phyloP scores from a whole-genome alignment of 2,113 vertebrate genomes.

The Tyto alba region DNA sequence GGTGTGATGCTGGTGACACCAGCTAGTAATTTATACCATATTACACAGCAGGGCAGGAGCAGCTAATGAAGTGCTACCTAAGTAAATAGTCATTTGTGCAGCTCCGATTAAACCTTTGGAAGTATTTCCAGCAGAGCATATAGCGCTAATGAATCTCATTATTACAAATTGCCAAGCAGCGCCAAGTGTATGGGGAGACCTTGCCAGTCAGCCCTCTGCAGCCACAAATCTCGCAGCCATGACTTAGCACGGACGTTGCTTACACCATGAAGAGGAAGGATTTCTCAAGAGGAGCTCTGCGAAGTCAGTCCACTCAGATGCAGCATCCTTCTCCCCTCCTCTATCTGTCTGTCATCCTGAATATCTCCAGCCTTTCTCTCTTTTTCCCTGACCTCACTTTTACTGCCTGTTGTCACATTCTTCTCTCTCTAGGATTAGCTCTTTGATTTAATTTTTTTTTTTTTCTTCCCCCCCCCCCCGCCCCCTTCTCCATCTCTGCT shows the following conservation, averaged over 20 bases:
- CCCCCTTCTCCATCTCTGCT: background rate
- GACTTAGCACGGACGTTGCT: background rate
- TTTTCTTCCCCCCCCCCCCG: fast-evolving
- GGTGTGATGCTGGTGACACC: background rate
- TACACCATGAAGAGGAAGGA: background rate
- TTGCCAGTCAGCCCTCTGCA: background rate
- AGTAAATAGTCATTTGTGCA: conserved; percentile 19
- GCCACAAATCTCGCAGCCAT: background rate
- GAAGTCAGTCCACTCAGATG: background rate
- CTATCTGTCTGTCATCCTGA: background rate
- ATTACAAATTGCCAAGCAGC: background rate
- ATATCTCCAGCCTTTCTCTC: background rate
- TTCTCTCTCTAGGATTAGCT: background rate
- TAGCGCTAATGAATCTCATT: background rate
- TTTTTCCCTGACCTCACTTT: background rate
- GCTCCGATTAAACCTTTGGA: background rate
- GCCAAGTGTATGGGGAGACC: background rate
- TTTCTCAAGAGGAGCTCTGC: background rate
- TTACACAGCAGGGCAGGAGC: conserved; percentile 17
- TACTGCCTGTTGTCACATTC: background rate
- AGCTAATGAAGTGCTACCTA: conserved; percentile 28
- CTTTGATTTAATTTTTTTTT: background rate
- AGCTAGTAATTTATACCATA: background rate
- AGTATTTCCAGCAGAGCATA: conserved; percentile 1
- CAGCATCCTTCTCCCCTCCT: background rate